Evolutionary conservation across 2,113 vertebrate genomes (phyloP).

Genomic region (Brachirus orientalis): DNA sequence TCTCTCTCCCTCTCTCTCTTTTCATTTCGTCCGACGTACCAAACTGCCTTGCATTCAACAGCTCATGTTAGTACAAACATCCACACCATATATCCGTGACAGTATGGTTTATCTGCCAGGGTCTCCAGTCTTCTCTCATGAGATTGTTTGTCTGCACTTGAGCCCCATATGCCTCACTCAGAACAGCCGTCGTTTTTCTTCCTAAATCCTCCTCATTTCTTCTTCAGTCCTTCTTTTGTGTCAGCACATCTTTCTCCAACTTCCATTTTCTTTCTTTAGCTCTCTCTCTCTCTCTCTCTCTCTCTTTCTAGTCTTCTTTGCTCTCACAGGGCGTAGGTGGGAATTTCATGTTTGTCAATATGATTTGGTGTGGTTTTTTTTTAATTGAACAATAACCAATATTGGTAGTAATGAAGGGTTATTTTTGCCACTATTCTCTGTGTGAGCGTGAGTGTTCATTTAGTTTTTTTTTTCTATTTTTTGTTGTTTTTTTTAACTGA

Average conservation of each 20-base stretch:
- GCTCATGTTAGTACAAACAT: too few species aligned
- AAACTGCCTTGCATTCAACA: too few species aligned
- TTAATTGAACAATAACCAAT: constrained; percentile 59
- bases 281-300: neutral
- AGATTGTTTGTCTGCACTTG: too few species aligned
- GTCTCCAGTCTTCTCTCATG: too few species aligned
- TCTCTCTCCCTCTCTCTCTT: neutral
- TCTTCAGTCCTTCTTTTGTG: neutral
- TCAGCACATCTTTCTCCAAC: constrained; percentile 12
- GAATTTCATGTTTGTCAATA: constrained; percentile 41
- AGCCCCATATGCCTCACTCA: neutral
- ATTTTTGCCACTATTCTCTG: constrained; percentile 43
- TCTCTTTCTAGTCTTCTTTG: too few species aligned
- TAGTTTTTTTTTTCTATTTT: constrained; percentile 38
- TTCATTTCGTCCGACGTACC: neutral
- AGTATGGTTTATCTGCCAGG: too few species aligned
- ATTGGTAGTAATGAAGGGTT: constrained; percentile 44
- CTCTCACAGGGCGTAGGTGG: constrained; percentile 49
- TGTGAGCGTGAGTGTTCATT: constrained; percentile 31
- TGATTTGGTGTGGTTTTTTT: constrained; percentile 59
- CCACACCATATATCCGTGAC: too few species aligned
- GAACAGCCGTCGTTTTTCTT: constrained; percentile 39
- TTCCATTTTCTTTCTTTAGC: neutral
- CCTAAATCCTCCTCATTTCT: constrained; percentile 32
- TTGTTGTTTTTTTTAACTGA: constrained; percentile 28